Base-by-base conservation (phyloP, 2,113 vertebrate species). In the Etheostoma spectabile region DNA sequence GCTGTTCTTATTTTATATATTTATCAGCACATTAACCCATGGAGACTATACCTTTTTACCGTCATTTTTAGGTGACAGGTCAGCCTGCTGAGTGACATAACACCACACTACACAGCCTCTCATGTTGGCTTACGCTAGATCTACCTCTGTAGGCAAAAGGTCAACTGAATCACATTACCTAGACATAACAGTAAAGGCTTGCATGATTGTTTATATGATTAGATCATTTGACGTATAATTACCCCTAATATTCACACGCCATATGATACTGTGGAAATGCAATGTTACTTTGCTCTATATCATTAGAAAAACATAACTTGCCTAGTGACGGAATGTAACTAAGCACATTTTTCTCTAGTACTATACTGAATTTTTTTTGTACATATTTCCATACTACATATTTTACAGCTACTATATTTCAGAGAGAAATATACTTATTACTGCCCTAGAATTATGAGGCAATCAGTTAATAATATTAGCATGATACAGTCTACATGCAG, bases 141-240 rank as follows among this genome's bases (percentile, higher is more conserved):
- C 27, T 14, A n/a, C 2, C 19, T 70, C 19, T 24, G 22, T 22
- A 45, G 74, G 53, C 18, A 15, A 66, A 75, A 72, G 60, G 78
- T 82, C 65, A 59, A 2, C 14, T 66, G 13, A 76, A 27, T 52
- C 53, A 24, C 57, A 7, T 51, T 51, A 8, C 48, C 33, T 3
- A 30, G n/a, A 66, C n/a, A 16, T 21, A 18, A 45, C 6, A 57
- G 45, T 16, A 8, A 65, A 6, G 35, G 8, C 16, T 14, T 15
- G 35, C 16, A 16, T 6, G 14, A 27, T 10, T 14, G 27, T 12
- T 45, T 12, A 59, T 42, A 42, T 11, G 10, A 42, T 11, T 42
- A 42, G 10, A 10, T 42, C 10, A 42, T 42, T 42, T 42, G 10
- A 42, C 38, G 38, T 42, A 42, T 11, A 10, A 42, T 42, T 42